Base-by-base conservation (phyloP, 2,113 vertebrate genomes). In the Calypte anna region DNA sequence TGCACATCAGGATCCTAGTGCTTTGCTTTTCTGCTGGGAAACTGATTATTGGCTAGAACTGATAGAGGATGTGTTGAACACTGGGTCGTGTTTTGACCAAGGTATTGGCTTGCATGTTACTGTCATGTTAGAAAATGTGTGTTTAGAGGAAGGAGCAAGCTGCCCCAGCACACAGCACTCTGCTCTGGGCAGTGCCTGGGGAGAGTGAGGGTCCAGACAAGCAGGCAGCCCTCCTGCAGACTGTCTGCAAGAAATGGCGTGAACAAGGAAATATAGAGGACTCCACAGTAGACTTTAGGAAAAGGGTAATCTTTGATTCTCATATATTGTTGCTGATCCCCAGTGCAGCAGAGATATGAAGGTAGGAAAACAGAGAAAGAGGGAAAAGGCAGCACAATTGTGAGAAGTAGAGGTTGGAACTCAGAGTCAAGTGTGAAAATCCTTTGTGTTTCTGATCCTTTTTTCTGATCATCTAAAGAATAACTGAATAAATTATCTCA, bases 351-450 rank as follows among this genome's bases (percentile, higher is more conserved):
- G 44, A 80, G 18, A 83, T 53, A 8, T 64, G 44, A 53, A 68
- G 3, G 19, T 10, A 44, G 53, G 40, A 66, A 38, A 69, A 67
- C 10, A 0, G 4, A 58, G 18, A 44, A 44, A 51, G 3, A 2
- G 14, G 14, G 5, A 12, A 57, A 68, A 61, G 24, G 28, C 9
- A 38, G 18, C 1, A 2, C 18, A 62, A 4, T 9, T 36, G 0
- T 43, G 25, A 50, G 64, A 86, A 40, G 18, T 12, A 77, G 22
- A 61, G 15, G n/a, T 1, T 91, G 15, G 25, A n/a, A 2, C 8
- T 69, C 16, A 15, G 5, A 61, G 17, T 53, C 40, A 66, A 31
- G 5, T 7, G 4, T 30, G 21, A 6, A 69, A 51, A 38, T 44
- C n/a, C 76, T 72, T 59, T 40, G 40, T 40, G 11, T 70, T 22